phyloP scores from a whole-genome alignment of 2,888 invertebrate genomes.

The Lasius fuliginosus region DNA sequence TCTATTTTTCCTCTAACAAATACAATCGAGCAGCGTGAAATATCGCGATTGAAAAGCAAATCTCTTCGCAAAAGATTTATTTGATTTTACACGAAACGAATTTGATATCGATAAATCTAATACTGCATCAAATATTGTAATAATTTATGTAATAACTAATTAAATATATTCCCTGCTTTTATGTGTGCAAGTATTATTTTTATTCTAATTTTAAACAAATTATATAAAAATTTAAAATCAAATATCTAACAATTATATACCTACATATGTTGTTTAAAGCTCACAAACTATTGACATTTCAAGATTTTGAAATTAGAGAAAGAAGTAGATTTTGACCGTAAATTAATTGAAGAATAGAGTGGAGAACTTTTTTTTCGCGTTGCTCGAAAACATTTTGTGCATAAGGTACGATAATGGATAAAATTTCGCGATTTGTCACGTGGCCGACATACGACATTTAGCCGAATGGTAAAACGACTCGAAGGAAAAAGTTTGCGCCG shows the following conservation, averaged over 20 bases:
- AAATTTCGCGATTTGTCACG: slow-evolving; percentile 26
- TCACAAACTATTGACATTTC: neutral
- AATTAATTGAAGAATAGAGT: neutral
- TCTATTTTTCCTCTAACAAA: slow-evolving; percentile 43
- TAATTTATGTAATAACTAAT: neutral
- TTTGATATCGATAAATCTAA: slow-evolving; percentile 8
- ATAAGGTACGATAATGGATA: slow-evolving; percentile 23
- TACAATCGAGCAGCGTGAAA: slow-evolving; percentile 41
- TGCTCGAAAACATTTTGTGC: neutral
- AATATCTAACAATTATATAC: neutral
- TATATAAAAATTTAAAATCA: neutral
- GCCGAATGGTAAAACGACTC: neutral
- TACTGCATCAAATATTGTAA: neutral
- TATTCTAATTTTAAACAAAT: neutral
- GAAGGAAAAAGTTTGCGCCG: slow-evolving; percentile 26
- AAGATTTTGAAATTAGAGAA: neutral
- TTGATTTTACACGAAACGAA: neutral
- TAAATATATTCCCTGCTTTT: neutral
- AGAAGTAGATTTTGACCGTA: neutral
- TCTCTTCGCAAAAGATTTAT: neutral
- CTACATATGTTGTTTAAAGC: neutral
- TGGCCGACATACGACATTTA: slow-evolving; percentile 14
- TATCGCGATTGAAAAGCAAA: neutral
- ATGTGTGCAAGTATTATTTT: neutral
- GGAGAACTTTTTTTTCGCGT: neutral